Conservation (phyloP, 2,888 invertebrate genomes). For the Deilephila porcellus region DNA sequence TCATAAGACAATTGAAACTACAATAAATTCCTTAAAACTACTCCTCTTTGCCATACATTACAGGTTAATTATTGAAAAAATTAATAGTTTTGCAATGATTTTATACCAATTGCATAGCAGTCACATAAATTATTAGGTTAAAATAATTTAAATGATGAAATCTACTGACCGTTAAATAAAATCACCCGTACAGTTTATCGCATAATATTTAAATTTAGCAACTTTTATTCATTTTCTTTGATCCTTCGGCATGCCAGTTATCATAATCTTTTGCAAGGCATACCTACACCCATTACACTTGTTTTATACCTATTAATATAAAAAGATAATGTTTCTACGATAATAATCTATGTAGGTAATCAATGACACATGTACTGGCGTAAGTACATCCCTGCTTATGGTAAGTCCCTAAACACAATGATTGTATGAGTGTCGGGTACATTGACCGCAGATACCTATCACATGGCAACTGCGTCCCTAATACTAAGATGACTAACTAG, state of each 20-base stretch:
- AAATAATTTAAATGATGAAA: background rate
- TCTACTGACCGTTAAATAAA: background rate
- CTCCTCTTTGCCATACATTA: no score
- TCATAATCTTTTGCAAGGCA: background rate
- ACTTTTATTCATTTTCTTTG: conserved; percentile 5
- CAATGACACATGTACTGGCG: background rate
- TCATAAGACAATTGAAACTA: no score
- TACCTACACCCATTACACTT: background rate
- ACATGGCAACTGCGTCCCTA: no score
- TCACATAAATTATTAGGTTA: background rate
- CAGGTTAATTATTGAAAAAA: no score
- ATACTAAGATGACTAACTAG: no score
- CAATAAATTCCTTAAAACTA: no score
- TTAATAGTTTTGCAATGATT: no score
- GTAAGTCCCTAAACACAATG: background rate
- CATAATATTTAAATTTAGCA: background rate
- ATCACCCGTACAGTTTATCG: background rate
- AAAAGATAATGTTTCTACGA: background rate
- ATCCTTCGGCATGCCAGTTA: background rate
- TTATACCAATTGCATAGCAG: background rate
- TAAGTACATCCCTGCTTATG: background rate
- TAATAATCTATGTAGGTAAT: background rate
- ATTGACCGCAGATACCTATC: no score
- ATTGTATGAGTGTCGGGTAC: no score
- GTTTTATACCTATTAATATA: background rate